Evolutionary conservation across 2,797 vertebrate species (phyloP).

Genomic region (Cichlasoma orientale): DNA sequence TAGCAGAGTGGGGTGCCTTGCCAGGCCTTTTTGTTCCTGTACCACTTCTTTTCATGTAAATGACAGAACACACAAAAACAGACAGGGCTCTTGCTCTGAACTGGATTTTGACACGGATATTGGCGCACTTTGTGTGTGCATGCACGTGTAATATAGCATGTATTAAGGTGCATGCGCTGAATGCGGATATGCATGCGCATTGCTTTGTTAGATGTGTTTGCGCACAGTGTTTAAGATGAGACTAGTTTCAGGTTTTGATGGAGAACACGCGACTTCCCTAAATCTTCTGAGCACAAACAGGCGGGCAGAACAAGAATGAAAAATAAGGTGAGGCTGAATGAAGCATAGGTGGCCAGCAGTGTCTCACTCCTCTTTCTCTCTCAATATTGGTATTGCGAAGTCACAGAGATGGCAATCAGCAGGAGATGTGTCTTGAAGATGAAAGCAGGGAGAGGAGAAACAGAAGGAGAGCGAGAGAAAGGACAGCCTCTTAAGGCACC

Average conservation of each 20-base stretch:
- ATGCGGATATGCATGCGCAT: constrained; percentile 17
- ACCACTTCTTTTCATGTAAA: constrained; percentile 57
- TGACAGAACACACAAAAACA: constrained; percentile 58
- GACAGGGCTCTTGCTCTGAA: constrained; percentile 45
- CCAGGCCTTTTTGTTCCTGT: constrained; percentile 55
- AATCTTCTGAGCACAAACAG: constrained; percentile 14
- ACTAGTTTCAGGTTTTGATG: constrained; percentile 19
- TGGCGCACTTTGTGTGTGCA: constrained; percentile 23
- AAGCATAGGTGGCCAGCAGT: constrained; percentile 35
- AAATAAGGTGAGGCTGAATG: constrained; percentile 43
- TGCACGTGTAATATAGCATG: constrained; percentile 23
- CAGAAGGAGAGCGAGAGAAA: constrained; percentile 57
- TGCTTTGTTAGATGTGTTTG: constrained; percentile 30
- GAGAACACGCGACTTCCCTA: not conserved
- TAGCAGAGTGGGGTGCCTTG: constrained; percentile 58
- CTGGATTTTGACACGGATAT: constrained; percentile 49
- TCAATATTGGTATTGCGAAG: constrained; percentile 58
- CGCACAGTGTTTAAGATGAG: not conserved
- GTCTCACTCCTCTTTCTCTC: constrained; percentile 26
- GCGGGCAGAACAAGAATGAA: constrained; percentile 20
- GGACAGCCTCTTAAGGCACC: constrained; percentile 70
- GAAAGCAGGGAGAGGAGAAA: constrained; percentile 58
- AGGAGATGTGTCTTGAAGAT: constrained; percentile 65
- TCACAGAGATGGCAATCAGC: constrained; percentile 67
- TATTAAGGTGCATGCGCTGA: constrained; percentile 15